These are phyloP conservation scores for Drosophila miranda DNA, from an alignment of 1,140 invertebrate genomes.

Conservation along the genomic window DNA sequence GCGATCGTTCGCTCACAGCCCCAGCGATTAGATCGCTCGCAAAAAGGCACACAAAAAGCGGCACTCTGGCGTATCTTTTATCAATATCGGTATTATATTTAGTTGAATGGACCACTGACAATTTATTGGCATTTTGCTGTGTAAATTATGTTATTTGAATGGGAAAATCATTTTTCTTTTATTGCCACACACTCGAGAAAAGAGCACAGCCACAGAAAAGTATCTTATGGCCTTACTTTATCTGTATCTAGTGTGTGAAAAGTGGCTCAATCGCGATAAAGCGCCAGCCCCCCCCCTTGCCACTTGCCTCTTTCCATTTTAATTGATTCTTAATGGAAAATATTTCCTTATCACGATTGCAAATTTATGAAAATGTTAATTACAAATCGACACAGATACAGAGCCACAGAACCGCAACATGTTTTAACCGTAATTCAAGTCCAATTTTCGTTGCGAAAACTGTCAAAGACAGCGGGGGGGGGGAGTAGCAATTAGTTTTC, in stretches of 20 bases:
- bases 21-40: conserved; percentile 66
- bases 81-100: conserved; percentile 26
- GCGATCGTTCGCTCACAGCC: conserved; percentile 39
- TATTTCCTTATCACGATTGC: conserved; percentile 71
- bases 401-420: conserved; percentile 4
- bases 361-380: conserved; percentile 81
- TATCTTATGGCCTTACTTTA: conserved; percentile 44
- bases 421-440: conserved; percentile 49
- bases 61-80: conserved; percentile 40
- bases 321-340: conserved; percentile 82
- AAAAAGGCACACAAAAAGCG: neutral
- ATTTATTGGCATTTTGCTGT: conserved; percentile 71
- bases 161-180: conserved; percentile 67
- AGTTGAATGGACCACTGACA: conserved; percentile 53
- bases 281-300: neutral
- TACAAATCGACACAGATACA: conserved; percentile 51
- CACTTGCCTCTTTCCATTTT: conserved; percentile 48
- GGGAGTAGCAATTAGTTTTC: conserved; percentile 38
- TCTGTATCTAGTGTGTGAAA: conserved; percentile 65
- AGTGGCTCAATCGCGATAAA: conserved; percentile 78
- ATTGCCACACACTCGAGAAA: conserved; percentile 54
- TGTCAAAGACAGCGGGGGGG: conserved; percentile 66
- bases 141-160: conserved; percentile 78
- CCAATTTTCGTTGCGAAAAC: conserved; percentile 55
- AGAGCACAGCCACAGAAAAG: conserved; percentile 4